Percentiles rank a stretch among this genome's conserved stretches.
Conservation (phyloP, 2,797 vertebrate species). For the Ispidina picta region DNA sequence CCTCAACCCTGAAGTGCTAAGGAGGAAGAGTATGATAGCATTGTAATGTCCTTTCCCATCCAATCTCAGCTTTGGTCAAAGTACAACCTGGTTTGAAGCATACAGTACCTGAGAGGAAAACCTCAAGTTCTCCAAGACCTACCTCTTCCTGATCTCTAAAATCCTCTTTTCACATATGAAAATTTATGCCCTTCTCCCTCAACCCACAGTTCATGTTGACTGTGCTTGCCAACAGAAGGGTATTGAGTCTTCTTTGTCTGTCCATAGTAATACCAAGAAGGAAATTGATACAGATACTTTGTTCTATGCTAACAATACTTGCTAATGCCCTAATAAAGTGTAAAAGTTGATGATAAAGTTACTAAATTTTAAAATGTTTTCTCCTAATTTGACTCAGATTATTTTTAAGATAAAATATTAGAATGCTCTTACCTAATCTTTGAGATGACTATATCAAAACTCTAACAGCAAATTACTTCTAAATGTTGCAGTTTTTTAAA, state of each 20-base stretch:
- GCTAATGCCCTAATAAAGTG: background rate
- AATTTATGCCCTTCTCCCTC: background rate
- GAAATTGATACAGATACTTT: background rate
- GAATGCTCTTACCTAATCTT: background rate
- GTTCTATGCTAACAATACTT: background rate
- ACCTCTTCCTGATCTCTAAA: background rate
- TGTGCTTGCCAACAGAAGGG: background rate
- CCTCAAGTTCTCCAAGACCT: background rate
- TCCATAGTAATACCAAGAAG: background rate
- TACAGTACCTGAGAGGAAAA: background rate
- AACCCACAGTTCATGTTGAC: background rate
- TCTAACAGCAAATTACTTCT: background rate
- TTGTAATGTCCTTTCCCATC: background rate
- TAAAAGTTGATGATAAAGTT: background rate
- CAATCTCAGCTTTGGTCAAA: background rate
- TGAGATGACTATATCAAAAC: background rate
- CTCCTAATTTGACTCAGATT: constrained; percentile 3
- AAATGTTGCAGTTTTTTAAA: background rate
- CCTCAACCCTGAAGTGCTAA: background rate
- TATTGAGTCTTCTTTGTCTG: background rate
- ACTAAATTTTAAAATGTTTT: background rate
- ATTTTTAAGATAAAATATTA: constrained; percentile 15
- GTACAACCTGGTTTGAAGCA: background rate
- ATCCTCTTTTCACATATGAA: background rate
- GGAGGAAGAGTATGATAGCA: background rate